Conservation (phyloP, 2,797 vertebrate genomes). For the Scolopax bukidnonensis region DNA sequence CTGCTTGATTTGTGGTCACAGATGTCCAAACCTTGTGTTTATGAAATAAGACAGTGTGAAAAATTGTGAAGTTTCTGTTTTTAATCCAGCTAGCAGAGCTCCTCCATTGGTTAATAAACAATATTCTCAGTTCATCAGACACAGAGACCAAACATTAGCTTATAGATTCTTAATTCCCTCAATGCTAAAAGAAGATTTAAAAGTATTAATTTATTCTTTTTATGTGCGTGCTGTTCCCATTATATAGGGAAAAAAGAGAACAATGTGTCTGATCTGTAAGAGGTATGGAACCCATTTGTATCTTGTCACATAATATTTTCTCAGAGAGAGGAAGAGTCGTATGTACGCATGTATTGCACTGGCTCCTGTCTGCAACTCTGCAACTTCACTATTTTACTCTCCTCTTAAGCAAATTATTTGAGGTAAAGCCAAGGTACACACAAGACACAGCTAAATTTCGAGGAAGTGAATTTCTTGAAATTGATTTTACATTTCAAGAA, state of each 20-base stretch:
- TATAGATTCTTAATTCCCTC: background rate
- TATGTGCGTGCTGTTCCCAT: background rate
- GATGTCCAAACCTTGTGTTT: background rate
- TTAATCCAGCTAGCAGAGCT: background rate
- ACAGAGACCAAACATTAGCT: background rate
- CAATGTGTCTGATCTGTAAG: background rate
- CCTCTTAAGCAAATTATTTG: background rate
- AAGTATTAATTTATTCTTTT: background rate
- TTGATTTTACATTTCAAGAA: background rate
- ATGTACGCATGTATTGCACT: background rate
- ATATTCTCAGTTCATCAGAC: background rate
- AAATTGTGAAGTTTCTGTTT: background rate
- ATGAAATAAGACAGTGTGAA: background rate
- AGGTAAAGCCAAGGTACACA: background rate
- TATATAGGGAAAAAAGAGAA: background rate
- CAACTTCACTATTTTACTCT: background rate
- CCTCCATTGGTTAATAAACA: background rate
- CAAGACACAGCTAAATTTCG: background rate
- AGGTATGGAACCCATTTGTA: background rate
- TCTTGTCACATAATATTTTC: background rate
- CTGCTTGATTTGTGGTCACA: background rate
- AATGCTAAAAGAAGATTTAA: background rate
- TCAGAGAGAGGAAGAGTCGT: background rate
- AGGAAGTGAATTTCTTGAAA: background rate
- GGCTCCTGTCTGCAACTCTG: background rate